phyloP scores from a whole-genome alignment of 2,113 vertebrate genomes.

The Rhinopomastus cyanomelas region DNA sequence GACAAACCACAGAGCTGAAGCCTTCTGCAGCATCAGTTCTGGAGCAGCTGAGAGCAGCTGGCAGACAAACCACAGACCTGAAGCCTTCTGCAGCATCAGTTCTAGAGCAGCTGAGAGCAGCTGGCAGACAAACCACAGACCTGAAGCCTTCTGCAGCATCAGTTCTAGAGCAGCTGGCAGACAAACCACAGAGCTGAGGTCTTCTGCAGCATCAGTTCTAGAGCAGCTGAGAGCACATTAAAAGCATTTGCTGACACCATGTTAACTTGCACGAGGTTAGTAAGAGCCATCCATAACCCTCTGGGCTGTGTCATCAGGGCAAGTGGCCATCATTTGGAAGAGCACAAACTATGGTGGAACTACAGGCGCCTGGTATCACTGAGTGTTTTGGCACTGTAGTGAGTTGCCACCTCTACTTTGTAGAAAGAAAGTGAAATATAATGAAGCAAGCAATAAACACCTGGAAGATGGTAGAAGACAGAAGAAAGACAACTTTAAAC shows the following conservation, averaged over 20 bases:
- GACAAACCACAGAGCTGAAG: not conserved
- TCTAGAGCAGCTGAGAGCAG: too few species aligned
- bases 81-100: not conserved
- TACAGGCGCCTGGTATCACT: not conserved
- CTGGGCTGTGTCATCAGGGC: not conserved
- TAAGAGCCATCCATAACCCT: not conserved
- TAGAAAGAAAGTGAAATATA: not conserved
- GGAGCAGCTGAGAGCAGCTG: too few species aligned
- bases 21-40: not conserved
- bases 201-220: not conserved
- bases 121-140: not conserved
- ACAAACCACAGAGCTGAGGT: not conserved
- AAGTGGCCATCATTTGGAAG: too few species aligned
- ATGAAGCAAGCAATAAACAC: not conserved
- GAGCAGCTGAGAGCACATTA: not conserved
- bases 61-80: not conserved
- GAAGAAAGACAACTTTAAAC: not conserved
- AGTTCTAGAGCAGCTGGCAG: not conserved
- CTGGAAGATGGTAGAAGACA: not conserved
- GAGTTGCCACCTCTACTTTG: not conserved
- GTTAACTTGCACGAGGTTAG: not conserved
- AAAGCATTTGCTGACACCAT: not conserved
- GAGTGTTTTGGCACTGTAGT: fast-evolving
- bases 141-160: not conserved
- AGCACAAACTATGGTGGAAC: not conserved